These are phyloP conservation scores for Achroia grisella DNA, from an alignment of 1,140 invertebrate genomes.

Conservation along the genomic window DNA sequence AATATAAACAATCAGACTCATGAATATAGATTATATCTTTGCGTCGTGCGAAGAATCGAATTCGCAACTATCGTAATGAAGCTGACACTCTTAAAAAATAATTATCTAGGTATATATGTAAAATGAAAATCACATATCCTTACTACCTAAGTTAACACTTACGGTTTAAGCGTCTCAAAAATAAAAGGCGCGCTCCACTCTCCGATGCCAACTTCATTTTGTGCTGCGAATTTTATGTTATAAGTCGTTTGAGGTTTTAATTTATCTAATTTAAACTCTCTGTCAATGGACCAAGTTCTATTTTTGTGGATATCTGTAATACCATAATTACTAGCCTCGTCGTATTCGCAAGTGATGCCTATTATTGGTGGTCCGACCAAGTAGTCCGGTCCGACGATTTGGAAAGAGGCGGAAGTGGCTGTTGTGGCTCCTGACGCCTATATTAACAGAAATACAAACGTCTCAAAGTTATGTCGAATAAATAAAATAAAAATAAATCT, in stretches of 20 bases:
- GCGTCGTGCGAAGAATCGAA: no score
- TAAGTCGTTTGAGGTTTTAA: constrained; percentile 47
- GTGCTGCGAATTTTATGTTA: constrained; percentile 47
- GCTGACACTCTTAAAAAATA: no score
- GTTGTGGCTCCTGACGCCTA: constrained; percentile 31
- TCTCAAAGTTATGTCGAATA: not conserved
- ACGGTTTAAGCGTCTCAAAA: constrained; percentile 51
- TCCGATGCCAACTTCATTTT: constrained; percentile 45
- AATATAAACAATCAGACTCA: no score
- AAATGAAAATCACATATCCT: no score
- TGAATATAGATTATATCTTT: no score
- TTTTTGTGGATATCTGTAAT: constrained; percentile 47
- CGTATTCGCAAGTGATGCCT: constrained; percentile 51
- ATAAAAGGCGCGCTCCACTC: constrained; percentile 31
- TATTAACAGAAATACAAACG: constrained; percentile 2
- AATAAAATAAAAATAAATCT: not conserved
- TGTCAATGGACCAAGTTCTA: constrained; percentile 47
- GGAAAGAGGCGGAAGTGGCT: constrained; percentile 40
- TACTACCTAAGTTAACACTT: no score
- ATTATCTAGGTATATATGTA: no score
- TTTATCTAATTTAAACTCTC: constrained; percentile 38
- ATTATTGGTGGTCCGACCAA: constrained; percentile 31
- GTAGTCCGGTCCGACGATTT: constrained; percentile 26
- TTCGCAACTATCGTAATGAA: no score
- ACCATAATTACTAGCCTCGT: constrained; percentile 35